These are phyloP conservation scores for Hylia prasina DNA, from an alignment of 2,113 vertebrate species.

Conservation along the genomic window DNA sequence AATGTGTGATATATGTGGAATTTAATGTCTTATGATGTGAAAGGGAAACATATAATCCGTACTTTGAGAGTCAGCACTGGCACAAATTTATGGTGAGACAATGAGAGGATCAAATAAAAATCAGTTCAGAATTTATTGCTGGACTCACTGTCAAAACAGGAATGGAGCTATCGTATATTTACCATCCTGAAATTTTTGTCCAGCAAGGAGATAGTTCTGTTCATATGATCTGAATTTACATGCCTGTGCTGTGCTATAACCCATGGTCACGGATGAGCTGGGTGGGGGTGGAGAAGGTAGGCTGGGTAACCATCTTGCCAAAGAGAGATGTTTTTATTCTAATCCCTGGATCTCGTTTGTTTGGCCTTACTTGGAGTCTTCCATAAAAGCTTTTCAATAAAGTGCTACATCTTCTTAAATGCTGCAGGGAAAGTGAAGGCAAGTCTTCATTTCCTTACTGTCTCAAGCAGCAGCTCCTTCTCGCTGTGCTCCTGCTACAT, in stretches of 20 bases:
- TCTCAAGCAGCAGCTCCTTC: background rate
- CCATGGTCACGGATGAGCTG: background rate
- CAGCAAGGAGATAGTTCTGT: background rate
- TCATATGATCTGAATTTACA: background rate
- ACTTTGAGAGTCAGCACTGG: slow-evolving; percentile 59
- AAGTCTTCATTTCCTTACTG: background rate
- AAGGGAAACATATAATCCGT: slow-evolving; percentile 67
- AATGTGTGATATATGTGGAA: slow-evolving; percentile 72
- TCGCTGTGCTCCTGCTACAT: background rate
- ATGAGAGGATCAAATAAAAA: slow-evolving; percentile 65
- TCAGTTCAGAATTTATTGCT: slow-evolving; percentile 61
- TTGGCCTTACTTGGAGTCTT: background rate
- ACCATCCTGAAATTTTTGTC: background rate
- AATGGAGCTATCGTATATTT: background rate
- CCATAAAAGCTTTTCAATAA: background rate
- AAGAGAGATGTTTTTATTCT: background rate
- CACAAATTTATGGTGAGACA: slow-evolving; percentile 58
- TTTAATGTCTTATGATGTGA: slow-evolving; percentile 66
- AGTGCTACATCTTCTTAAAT: background rate
- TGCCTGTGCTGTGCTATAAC: background rate
- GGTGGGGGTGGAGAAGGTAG: background rate
- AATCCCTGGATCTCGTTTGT: background rate
- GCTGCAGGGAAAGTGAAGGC: background rate
- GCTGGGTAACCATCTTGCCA: background rate
- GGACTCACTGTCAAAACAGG: slow-evolving; percentile 29